These are phyloP conservation scores for Argopecten irradians DNA, from an alignment of 1,140 invertebrate species.

Conservation along the genomic window DNA sequence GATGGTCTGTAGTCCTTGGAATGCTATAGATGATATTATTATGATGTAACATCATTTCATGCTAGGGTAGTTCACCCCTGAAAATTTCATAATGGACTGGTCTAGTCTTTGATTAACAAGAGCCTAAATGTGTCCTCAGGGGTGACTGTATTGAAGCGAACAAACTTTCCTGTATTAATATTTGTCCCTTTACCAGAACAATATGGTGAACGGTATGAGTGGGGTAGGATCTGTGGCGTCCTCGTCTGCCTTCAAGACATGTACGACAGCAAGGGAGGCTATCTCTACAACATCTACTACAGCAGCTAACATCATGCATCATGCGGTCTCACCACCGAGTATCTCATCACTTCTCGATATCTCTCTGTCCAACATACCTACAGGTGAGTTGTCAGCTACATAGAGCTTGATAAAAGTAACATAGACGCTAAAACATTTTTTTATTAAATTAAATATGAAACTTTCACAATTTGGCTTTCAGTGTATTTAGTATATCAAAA, in stretches of 20 bases:
- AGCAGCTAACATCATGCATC: slow-evolving; percentile 22
- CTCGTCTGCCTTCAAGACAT: neutral
- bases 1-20: too few species aligned
- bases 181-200: neutral
- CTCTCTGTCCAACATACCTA: slow-evolving; percentile 54
- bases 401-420: neutral
- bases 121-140: too few species aligned
- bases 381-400: neutral
- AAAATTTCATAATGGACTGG: too few species aligned
- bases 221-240: neutral
- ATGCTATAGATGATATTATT: too few species aligned
- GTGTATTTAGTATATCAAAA: too few species aligned
- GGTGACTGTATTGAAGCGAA: too few species aligned
- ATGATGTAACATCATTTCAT: too few species aligned
- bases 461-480: too few species aligned
- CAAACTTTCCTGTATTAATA: neutral
- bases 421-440: too few species aligned
- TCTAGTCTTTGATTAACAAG: too few species aligned
- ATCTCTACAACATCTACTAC: neutral
- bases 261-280: neutral
- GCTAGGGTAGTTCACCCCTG: too few species aligned
- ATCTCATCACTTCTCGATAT: slow-evolving; percentile 62
- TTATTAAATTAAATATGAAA: too few species aligned
- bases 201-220: neutral
- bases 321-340: slow-evolving; percentile 55